A percentile compares a stretch with the other conserved stretches of the same genome.
Evolutionary conservation across 1,140 invertebrate genomes (phyloP).

Genomic region (Caenorhabditis inopinata): DNA sequence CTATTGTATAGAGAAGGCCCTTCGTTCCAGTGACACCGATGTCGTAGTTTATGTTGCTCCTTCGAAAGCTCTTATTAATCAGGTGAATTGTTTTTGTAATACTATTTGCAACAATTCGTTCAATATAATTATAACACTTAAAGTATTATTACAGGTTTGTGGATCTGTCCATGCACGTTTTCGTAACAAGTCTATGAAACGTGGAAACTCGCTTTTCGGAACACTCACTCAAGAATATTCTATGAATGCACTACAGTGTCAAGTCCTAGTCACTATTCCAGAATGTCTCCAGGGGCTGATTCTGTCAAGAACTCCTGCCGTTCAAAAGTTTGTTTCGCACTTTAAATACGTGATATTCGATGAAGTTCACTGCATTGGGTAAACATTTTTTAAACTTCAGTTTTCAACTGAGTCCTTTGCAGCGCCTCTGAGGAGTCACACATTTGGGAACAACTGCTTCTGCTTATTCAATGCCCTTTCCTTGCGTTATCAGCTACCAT

Average conservation of each 20-base stretch:
- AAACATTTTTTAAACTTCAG: not conserved
- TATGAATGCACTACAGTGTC: constrained; percentile 61
- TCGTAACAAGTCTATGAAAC: constrained; percentile 60
- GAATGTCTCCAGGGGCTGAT: constrained; percentile 61
- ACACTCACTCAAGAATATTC: constrained; percentile 56
- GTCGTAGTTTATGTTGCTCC: constrained; percentile 66
- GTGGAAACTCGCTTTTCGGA: constrained; percentile 61
- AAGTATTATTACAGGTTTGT: constrained; percentile 53
- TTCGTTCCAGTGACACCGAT: constrained; percentile 61
- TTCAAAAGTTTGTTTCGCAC: constrained; percentile 59
- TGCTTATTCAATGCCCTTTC: constrained; percentile 64
- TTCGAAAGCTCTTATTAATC: constrained; percentile 64
- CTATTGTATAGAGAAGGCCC: constrained; percentile 66
- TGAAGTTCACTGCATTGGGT: constrained; percentile 64
- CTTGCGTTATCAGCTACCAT: constrained; percentile 65
- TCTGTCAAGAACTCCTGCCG: constrained; percentile 55
- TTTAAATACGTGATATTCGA: constrained; percentile 66
- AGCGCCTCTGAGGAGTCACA: constrained; percentile 58
- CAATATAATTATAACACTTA: not conserved
- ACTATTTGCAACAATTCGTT: too few relatives aligned
- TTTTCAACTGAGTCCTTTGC: not conserved
- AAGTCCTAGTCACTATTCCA: constrained; percentile 64
- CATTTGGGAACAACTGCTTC: constrained; percentile 66
- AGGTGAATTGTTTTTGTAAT: too few relatives aligned
- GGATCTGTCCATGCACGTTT: constrained; percentile 66